phyloP scores from a whole-genome alignment of 2,888 invertebrate species.

The Sphaerophoria rueppellii region DNA sequence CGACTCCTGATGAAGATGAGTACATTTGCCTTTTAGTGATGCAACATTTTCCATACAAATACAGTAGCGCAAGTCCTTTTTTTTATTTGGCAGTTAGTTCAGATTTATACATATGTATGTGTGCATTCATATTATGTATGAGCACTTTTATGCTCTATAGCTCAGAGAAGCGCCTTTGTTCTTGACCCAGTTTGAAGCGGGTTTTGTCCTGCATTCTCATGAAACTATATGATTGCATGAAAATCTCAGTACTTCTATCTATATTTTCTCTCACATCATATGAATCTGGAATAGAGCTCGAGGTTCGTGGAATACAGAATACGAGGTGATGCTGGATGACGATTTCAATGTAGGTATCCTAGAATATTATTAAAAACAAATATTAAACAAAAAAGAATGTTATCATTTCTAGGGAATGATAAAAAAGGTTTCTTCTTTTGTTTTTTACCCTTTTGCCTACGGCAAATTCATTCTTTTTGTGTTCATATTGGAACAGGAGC shows the following conservation, averaged over 20 bases:
- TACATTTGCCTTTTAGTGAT: conserved; percentile 59
- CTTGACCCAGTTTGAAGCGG: conserved; percentile 58
- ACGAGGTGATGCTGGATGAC: background rate
- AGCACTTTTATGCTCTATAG: background rate
- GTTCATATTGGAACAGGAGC: background rate
- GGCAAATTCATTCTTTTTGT: conserved; percentile 22
- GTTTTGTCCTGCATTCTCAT: conserved; percentile 19
- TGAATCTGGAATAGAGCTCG: conserved; percentile 43
- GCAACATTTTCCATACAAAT: conserved; percentile 33
- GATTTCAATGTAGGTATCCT: background rate
- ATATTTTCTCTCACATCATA: background rate
- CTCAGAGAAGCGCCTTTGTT: conserved; percentile 52
- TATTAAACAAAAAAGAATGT: background rate
- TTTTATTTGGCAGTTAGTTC: background rate
- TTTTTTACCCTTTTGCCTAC: background rate
- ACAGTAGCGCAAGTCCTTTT: conserved; percentile 32
- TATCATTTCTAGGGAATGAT: background rate
- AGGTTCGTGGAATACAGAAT: conserved; percentile 9
- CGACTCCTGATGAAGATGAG: conserved; percentile 16
- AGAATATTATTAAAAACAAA: conserved; percentile 14
- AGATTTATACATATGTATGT: background rate
- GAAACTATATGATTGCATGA: background rate
- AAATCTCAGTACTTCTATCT: background rate
- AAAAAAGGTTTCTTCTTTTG: conserved; percentile 19
- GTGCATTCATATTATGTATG: too few relatives aligned